Evolutionary conservation across 2,797 vertebrate species (phyloP).

Genomic region (Odontamblyopus lacepedii): DNA sequence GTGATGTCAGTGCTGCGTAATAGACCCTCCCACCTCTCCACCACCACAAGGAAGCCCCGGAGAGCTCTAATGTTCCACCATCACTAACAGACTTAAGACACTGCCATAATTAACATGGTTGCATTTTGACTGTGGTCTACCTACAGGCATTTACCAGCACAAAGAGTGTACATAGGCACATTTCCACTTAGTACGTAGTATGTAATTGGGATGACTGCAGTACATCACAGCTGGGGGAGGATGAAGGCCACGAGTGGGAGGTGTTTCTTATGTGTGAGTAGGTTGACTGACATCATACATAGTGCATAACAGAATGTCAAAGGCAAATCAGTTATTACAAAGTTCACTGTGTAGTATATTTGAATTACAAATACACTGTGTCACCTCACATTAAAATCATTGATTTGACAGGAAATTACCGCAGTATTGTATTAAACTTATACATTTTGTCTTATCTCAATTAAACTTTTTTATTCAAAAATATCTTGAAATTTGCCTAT

Average conservation of each 20-base stretch:
- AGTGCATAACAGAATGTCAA: conserved; percentile 29
- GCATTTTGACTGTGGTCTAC: conserved; percentile 28
- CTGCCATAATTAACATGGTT: conserved; percentile 15
- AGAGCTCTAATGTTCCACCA: neutral
- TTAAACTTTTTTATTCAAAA: too few species aligned
- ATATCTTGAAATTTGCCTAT: too few species aligned
- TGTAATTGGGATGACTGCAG: conserved; percentile 44
- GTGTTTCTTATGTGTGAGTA: conserved; percentile 38
- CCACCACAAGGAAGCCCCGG: neutral
- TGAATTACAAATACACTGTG: neutral
- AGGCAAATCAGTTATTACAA: neutral
- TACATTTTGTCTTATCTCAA: too few species aligned
- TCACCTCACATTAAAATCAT: too few species aligned
- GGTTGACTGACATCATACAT: conserved; percentile 42
- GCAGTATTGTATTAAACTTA: too few species aligned
- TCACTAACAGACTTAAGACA: neutral
- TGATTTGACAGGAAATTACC: too few species aligned
- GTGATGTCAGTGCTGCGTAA: conserved; percentile 23
- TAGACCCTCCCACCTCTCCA: neutral
- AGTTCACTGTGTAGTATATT: neutral
- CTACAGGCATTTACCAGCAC: conserved; percentile 60
- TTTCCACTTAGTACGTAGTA: conserved; percentile 37
- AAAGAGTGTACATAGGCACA: neutral
- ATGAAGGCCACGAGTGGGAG: conserved; percentile 48
- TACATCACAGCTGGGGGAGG: conserved; percentile 9